Percentiles rank a stretch among this genome's conserved stretches.
Conservation (phyloP, 2,888 invertebrate genomes). For the Aporophyla nigra region DNA sequence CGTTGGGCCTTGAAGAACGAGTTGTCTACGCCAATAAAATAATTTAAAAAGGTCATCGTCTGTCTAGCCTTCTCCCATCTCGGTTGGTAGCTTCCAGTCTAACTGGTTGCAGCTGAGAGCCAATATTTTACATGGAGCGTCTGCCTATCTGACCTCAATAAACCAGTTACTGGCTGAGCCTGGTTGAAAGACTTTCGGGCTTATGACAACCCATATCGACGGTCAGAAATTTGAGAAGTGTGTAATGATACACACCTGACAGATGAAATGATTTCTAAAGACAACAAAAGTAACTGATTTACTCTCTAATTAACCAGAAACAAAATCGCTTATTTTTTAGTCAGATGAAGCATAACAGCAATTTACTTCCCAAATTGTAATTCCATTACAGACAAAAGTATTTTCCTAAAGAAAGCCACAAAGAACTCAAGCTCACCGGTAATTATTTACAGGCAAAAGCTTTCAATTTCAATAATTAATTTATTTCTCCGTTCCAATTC, state of each 20-base stretch:
- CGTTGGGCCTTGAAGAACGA: conserved; percentile 43
- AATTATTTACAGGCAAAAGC: conserved; percentile 36
- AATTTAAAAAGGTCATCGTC: too few species aligned
- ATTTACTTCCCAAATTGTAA: conserved; percentile 10
- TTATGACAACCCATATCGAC: too few species aligned
- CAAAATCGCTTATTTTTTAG: background rate
- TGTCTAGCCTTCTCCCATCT: too few species aligned
- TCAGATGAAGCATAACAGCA: background rate
- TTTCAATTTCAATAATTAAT: conserved; percentile 51
- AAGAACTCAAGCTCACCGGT: conserved; percentile 1
- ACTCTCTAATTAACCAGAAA: background rate
- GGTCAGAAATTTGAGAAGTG: too few species aligned
- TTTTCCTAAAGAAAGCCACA: conserved; percentile 17
- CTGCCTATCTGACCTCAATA: too few species aligned
- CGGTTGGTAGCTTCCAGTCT: too few species aligned
- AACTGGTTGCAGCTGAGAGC: too few species aligned
- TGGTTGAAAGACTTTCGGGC: too few species aligned
- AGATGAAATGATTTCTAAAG: too few species aligned
- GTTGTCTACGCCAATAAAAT: background rate
- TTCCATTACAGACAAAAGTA: conserved; percentile 16
- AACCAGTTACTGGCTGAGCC: too few species aligned
- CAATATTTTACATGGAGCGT: too few species aligned
- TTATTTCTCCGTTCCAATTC: conserved; percentile 46
- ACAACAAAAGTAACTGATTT: background rate
- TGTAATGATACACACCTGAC: too few species aligned